phyloP scores from a whole-genome alignment of 2,113 vertebrate genomes.

The Leptocoma aspasia region DNA sequence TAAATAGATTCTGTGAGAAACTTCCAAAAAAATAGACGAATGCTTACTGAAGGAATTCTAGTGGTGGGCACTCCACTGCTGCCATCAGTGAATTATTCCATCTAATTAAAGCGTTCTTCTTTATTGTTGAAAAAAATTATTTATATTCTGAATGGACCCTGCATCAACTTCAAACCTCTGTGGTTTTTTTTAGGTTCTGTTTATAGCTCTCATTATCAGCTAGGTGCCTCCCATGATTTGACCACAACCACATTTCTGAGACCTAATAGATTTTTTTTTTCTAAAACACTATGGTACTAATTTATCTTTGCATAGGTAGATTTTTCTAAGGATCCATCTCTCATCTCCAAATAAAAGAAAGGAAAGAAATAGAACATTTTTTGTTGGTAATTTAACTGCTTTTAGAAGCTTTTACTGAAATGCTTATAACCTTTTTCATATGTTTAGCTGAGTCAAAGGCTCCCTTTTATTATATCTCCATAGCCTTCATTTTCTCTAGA shows the following conservation, averaged over 20 bases:
- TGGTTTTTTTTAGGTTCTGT: neutral
- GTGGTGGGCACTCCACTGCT: neutral
- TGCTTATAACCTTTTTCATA: neutral
- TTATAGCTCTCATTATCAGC: neutral
- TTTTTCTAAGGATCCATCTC: neutral
- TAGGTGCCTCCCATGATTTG: neutral
- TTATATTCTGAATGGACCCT: neutral
- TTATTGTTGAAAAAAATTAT: neutral
- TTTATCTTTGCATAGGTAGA: neutral
- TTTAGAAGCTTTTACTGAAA: neutral
- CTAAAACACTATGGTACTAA: neutral
- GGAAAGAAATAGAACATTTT: neutral
- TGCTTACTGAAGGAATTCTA: neutral
- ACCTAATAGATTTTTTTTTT: neutral
- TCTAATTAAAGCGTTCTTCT: neutral
- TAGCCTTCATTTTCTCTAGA: neutral
- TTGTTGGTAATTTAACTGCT: neutral
- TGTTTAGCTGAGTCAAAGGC: neutral
- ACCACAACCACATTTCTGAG: neutral
- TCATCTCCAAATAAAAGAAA: neutral
- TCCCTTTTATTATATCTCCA: neutral
- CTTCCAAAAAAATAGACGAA: neutral
- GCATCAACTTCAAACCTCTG: neutral
- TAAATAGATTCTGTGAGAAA: neutral
- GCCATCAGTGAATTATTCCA: neutral